Evolutionary conservation across 2,797 vertebrate genomes (phyloP).

Genomic region (Lepilemur septentrionalis): DNA sequence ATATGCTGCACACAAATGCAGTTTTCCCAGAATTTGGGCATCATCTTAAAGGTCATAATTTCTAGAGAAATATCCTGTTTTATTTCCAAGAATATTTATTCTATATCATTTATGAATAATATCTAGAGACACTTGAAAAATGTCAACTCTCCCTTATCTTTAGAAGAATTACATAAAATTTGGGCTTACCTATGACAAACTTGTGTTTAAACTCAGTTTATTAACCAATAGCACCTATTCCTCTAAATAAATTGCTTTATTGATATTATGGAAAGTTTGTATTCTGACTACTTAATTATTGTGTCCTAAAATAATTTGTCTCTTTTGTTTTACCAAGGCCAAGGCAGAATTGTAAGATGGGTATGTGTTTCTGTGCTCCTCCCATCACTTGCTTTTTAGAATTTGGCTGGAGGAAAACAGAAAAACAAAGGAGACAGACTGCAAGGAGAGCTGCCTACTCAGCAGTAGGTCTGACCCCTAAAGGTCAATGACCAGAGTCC

Average conservation of each 20-base stretch:
- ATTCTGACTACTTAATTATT: constrained; percentile 54
- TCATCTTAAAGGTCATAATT: not conserved
- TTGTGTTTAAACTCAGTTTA: constrained; percentile 37
- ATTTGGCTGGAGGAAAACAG: not conserved
- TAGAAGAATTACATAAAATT: not conserved
- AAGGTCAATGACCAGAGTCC: not conserved
- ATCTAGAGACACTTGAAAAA: not conserved
- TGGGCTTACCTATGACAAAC: not conserved
- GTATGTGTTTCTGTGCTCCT: not conserved
- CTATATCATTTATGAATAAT: not conserved
- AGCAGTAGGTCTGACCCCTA: not conserved
- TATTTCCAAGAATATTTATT: constrained; percentile 17
- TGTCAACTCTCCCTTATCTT: not conserved
- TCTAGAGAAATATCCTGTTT: not conserved
- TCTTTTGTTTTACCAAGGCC: constrained; percentile 39
- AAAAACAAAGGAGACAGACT: not conserved
- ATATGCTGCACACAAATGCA: not conserved
- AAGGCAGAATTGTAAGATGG: constrained; percentile 6
- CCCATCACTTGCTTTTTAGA: not conserved
- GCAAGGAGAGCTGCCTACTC: not conserved
- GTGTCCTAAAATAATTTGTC: constrained; percentile 49
- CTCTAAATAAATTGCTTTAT: constrained; percentile 57
- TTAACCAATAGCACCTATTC: constrained; percentile 40
- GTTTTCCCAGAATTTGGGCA: not conserved
- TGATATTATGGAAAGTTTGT: constrained; percentile 60